These are phyloP conservation scores for Gibbula magus DNA, from an alignment of 2,888 invertebrate species.

Conservation along the genomic window DNA sequence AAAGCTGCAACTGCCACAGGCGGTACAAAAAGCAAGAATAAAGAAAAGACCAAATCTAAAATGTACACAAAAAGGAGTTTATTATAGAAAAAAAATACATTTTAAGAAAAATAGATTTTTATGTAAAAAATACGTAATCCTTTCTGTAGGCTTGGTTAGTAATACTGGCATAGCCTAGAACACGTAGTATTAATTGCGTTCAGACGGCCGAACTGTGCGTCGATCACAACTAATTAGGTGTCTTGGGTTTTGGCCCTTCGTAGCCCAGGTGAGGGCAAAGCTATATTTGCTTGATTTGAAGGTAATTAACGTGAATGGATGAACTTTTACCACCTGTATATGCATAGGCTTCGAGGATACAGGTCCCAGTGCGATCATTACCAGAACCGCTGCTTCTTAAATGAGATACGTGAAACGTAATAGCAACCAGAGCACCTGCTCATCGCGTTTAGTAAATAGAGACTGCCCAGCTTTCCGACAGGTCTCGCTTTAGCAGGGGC, in stretches of 20 bases:
- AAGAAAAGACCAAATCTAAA: neutral
- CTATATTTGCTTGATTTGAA: conserved; percentile 15
- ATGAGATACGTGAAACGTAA: conserved; percentile 7
- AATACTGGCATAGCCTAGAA: neutral
- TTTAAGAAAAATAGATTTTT: conserved; percentile 6
- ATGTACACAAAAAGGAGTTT: neutral
- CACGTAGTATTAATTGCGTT: neutral
- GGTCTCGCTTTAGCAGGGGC: neutral
- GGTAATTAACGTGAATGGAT: conserved; percentile 15
- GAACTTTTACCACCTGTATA: conserved; percentile 13
- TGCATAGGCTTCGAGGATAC: conserved; percentile 4
- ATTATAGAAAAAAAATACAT: neutral
- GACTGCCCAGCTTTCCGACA: neutral
- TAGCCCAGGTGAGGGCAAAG: conserved; percentile 1
- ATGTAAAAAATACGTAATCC: neutral
- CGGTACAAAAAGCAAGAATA: neutral
- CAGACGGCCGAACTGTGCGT: neutral
- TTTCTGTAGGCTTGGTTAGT: neutral
- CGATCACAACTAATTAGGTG: conserved; percentile 13
- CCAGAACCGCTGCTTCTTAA: neutral
- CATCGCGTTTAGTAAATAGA: neutral
- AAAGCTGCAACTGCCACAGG: neutral
- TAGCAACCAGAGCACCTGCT: neutral
- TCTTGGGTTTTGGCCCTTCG: conserved; percentile 1
- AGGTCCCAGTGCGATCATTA: conserved; percentile 10